Conservation (phyloP, 2,888 invertebrate species). For the Xestobium rufovillosum region DNA sequence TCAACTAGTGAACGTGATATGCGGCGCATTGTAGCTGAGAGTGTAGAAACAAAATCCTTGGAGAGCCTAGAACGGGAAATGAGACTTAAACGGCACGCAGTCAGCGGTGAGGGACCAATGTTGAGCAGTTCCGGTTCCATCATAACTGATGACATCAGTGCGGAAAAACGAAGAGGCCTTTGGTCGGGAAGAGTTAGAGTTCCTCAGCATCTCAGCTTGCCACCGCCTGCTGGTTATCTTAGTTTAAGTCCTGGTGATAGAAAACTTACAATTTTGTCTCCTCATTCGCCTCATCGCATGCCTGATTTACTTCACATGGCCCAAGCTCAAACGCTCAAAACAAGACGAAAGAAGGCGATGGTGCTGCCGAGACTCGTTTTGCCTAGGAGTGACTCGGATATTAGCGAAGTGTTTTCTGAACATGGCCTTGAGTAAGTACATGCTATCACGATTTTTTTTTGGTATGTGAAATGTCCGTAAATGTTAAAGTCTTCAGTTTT, state of each 20-base stretch:
- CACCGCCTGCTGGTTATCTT: constrained; percentile 54
- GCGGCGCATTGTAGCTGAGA: constrained; percentile 43
- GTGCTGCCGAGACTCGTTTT: constrained; percentile 67
- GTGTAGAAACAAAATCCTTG: constrained; percentile 52
- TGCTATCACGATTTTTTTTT: too few relatives aligned
- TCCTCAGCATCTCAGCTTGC: constrained; percentile 63
- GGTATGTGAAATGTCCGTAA: too few relatives aligned
- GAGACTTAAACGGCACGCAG: constrained; percentile 50
- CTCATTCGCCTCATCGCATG: constrained; percentile 66
- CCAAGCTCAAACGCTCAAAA: constrained; percentile 46
- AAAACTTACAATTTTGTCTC: constrained; percentile 70
- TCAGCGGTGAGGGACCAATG: constrained; percentile 54
- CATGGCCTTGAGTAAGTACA: constrained; percentile 58
- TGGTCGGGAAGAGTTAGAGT: constrained; percentile 60
- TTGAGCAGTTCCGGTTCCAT: constrained; percentile 26
- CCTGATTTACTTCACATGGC: constrained; percentile 58
- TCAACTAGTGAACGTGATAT: constrained; percentile 63
- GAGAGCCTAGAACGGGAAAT: constrained; percentile 53
- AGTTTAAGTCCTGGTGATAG: constrained; percentile 49
- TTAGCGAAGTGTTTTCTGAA: constrained; percentile 58
- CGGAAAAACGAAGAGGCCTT: constrained; percentile 58
- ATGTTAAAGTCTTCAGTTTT: too few relatives aligned
- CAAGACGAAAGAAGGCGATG: constrained; percentile 62
- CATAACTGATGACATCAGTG: constrained; percentile 43
- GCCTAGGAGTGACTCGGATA: constrained; percentile 68